phyloP scores from a whole-genome alignment of 2,113 vertebrate genomes.

The Dunckerocampus dactyliophorus region DNA sequence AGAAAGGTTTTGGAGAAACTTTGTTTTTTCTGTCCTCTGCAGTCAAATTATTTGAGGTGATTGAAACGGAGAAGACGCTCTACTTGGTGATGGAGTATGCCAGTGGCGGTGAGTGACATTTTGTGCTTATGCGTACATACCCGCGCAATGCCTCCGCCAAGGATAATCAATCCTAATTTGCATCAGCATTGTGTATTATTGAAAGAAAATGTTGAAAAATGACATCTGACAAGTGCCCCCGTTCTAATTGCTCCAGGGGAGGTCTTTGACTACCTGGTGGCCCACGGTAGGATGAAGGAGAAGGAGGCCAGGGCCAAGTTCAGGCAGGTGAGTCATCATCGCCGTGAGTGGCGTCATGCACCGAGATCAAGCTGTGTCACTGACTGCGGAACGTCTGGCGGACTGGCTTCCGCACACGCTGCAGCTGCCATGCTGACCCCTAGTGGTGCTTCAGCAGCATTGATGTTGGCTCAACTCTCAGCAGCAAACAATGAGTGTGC shows the following conservation, averaged over 20 bases:
- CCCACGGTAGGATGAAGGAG: conserved; percentile 90
- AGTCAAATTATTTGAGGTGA: conserved; percentile 98
- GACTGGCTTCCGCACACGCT: too few species aligned
- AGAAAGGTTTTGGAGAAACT: too few species aligned
- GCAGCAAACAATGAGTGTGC: not conserved
- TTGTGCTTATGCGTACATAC: not conserved
- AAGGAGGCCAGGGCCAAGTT: conserved; percentile 89
- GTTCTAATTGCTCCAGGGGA: conserved; percentile 68
- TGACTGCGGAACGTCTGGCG: conserved; percentile 55
- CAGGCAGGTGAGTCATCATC: conserved; percentile 81
- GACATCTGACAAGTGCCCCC: too few species aligned
- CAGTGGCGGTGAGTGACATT: conserved; percentile 82
- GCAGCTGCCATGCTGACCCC: conserved; percentile 56
- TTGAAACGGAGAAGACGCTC: conserved; percentile 94
- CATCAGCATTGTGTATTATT: not conserved
- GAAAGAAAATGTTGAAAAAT: too few species aligned
- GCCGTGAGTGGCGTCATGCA: conserved; percentile 33
- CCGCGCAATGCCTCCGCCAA: too few species aligned
- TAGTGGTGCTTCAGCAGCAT: conserved; percentile 46
- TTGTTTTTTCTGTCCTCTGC: conserved; percentile 66
- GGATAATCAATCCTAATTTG: not conserved
- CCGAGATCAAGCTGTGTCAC: conserved; percentile 56
- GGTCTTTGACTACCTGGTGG: conserved; percentile 86
- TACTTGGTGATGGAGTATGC: conserved; percentile 96
- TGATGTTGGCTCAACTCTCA: not conserved